phyloP scores from a whole-genome alignment of 1,140 invertebrate species.

The Globodera rostochiensis region DNA sequence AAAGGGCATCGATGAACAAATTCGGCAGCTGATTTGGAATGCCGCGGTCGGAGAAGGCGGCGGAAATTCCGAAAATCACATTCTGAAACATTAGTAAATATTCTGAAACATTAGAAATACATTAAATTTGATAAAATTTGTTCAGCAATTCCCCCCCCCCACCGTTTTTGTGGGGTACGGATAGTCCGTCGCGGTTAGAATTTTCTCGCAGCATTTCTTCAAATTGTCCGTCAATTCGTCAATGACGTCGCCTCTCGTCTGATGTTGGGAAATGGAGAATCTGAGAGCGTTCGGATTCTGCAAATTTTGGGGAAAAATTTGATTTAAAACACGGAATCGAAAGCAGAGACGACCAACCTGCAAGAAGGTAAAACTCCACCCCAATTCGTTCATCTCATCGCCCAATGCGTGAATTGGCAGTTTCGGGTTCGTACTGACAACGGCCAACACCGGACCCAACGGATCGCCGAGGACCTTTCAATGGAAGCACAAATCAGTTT shows the following conservation, averaged over 20 bases:
- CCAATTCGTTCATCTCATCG: conserved; percentile 53
- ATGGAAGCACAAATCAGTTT: neutral
- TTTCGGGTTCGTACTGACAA: conserved; percentile 46
- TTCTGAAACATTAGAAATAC: neutral
- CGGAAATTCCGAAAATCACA: conserved; percentile 48
- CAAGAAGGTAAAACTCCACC: conserved; percentile 47
- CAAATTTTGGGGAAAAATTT: neutral
- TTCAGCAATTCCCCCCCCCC: neutral
- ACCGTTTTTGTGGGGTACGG: conserved; percentile 49
- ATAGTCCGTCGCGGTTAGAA: conserved; percentile 40
- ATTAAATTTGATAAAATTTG: conserved; percentile 8
- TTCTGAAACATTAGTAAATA: conserved; percentile 23
- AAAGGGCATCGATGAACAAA: conserved; percentile 47
- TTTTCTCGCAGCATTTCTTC: conserved; percentile 44
- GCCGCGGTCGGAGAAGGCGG: conserved; percentile 47
- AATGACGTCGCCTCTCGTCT: conserved; percentile 41
- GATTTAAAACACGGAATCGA: no score
- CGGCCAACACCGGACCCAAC: conserved; percentile 40
- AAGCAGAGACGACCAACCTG: conserved; percentile 13
- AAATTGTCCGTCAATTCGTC: conserved; percentile 48
- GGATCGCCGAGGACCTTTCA: conserved; percentile 40
- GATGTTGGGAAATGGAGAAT: conserved; percentile 44
- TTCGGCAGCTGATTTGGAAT: conserved; percentile 37
- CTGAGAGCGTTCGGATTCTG: conserved; percentile 46
- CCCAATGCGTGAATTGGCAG: conserved; percentile 41